A percentile compares a stretch with the other conserved stretches of the same genome.
Conservation (phyloP, 1,140 invertebrate genomes). For the Melanaphis sacchari region DNA sequence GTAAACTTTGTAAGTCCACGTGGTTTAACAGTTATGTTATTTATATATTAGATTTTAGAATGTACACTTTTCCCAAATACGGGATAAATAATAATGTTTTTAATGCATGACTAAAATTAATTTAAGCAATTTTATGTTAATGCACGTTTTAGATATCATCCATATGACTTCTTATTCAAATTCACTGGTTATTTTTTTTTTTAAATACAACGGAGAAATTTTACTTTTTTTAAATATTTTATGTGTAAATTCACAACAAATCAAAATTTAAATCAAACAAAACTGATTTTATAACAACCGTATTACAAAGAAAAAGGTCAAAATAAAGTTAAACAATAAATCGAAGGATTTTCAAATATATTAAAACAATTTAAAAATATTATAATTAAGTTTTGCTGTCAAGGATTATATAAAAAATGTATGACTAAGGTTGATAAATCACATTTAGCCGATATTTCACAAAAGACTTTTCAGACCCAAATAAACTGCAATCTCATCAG, state of each 20-base stretch:
- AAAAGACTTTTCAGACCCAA: neutral
- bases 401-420: neutral
- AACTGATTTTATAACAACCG: no score
- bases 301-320: neutral
- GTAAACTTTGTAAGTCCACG: slow-evolving; percentile 4
- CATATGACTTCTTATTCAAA: no score
- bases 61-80: neutral
- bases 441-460: neutral
- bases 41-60: neutral
- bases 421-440: neutral
- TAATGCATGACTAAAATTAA: neutral
- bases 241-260: no score
- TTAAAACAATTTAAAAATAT: neutral
- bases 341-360: neutral
- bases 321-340: neutral
- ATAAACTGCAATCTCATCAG: neutral
- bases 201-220: no score
- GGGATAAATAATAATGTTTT: neutral
- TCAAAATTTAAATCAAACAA: no score
- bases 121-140: neutral
- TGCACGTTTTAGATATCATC: neutral
- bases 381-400: neutral
- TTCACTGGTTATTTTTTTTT: no score
- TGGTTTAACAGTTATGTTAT: slow-evolving; percentile 10
- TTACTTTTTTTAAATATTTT: no score